A percentile compares a stretch with the other conserved stretches of the same genome.
Evolutionary conservation across 2,113 vertebrate species (phyloP).

Genomic region (Aepyceros melampus): DNA sequence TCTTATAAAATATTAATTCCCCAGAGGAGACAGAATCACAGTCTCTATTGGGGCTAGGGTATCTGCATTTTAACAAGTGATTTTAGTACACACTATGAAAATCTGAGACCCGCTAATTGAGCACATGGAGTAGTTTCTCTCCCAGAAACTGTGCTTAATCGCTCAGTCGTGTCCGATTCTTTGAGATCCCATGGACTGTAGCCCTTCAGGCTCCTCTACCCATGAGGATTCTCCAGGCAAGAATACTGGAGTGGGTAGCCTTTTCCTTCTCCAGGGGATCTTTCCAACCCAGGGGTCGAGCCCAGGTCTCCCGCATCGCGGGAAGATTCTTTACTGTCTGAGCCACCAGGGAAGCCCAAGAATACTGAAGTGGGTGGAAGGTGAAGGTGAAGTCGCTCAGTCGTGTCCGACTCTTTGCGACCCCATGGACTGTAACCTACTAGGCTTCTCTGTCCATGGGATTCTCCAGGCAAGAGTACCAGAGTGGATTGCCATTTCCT

Average conservation of each 20-base stretch:
- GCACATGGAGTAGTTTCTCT: conserved; percentile 66
- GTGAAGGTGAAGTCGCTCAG: too few relatives aligned
- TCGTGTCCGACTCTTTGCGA: too few relatives aligned
- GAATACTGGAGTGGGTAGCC: neutral
- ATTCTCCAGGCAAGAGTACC: too few relatives aligned
- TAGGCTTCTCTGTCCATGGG: too few relatives aligned
- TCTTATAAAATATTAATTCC: neutral
- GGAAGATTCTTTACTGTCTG: neutral
- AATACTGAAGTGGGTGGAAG: neutral
- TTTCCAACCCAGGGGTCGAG: neutral
- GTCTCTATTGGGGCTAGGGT: neutral
- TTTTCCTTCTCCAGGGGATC: neutral
- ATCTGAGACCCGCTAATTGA: neutral
- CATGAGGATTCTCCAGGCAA: neutral
- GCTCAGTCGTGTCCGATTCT: neutral
- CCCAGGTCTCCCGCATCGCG: neutral
- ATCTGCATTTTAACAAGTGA: neutral
- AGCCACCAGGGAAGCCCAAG: too few relatives aligned
- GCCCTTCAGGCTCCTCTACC: neutral
- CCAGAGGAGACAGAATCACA: neutral
- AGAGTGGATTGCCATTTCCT: too few relatives aligned
- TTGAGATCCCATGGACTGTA: neutral
- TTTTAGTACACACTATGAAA: neutral
- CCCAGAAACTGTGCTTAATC: conserved; percentile 89
- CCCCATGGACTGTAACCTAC: too few relatives aligned